These are phyloP conservation scores for Enoplosus armatus DNA, from an alignment of 2,797 vertebrate genomes.

Conservation along the genomic window DNA sequence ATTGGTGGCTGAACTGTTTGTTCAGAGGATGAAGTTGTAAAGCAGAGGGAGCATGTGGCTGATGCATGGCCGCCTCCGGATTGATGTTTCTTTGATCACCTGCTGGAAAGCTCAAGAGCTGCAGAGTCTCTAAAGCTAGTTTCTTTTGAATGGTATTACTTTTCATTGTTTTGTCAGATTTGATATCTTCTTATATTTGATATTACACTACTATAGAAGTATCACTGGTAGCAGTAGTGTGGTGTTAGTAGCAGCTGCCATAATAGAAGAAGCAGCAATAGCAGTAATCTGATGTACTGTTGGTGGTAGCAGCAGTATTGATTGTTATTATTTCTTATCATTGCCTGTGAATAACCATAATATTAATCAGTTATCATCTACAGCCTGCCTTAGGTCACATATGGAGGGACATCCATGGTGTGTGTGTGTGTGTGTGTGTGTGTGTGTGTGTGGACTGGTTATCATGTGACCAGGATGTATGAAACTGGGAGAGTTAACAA, in stretches of 20 bases:
- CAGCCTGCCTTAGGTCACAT: background rate
- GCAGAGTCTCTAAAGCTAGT: background rate
- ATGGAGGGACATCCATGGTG: background rate
- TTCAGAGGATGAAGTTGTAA: slow-evolving; percentile 40
- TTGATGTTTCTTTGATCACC: background rate
- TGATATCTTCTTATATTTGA: background rate
- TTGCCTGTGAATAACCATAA: background rate
- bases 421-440: slow-evolving; percentile 23
- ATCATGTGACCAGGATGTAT: slow-evolving; percentile 83
- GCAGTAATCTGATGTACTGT: background rate
- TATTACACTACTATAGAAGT: background rate
- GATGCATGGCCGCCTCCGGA: background rate
- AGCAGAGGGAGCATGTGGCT: slow-evolving; percentile 21
- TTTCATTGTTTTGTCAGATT: background rate
- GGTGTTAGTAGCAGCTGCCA: background rate
- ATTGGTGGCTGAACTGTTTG: slow-evolving; percentile 62
- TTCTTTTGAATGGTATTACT: too few relatives aligned
- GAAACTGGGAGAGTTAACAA: slow-evolving; percentile 69
- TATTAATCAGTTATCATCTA: background rate
- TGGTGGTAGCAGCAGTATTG: background rate
- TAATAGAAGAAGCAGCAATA: background rate
- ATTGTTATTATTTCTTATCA: background rate
- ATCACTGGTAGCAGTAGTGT: background rate
- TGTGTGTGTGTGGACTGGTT: slow-evolving; percentile 19
- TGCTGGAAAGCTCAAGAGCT: background rate